Evolutionary conservation across 2,113 vertebrate species (phyloP), one percentile per base, ranked within the genome.

Genomic region (Pelmatolapia mariae): DNA sequence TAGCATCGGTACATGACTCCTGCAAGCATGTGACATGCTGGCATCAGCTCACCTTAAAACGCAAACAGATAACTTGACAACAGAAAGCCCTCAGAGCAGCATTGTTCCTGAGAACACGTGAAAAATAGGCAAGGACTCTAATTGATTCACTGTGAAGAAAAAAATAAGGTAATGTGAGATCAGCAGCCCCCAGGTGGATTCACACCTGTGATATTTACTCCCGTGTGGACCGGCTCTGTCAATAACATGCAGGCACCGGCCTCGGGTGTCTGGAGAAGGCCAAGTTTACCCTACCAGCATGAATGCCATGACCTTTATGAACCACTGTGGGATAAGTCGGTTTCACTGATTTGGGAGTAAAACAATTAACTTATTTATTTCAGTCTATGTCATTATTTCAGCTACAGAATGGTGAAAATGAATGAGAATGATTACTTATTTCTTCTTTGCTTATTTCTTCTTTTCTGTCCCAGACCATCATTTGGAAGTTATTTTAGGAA

Each of bases 121-220:
- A 4, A 50, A 78, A 78, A 78, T 12, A 85, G 83, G 61, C 43
- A 88, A 24, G 24, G 29, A 33, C 10, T 81, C 50, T 54, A 66
- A 66, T 68, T 31, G 53, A 88, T 45, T 78, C 53, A 43, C 33
- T 22, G 26, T 47, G 50, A 50, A 79, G 38, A 76, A 57, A 22
- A 11, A 52, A 36, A 86, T n/a, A 31, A 83, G 36, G 63, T 38
- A 87, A 84, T 78, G 86, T 86, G 83, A 88, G 82, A 68, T 83
- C 85, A 82, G 59, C 26, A 50, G 68, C 31, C 76, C 71, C 3
- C 33, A 43, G 90, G 79, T 94, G 88, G 79, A 93, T 93, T 94
- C 86, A 92, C 93, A 92, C 87, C 80, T 89, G 82, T 90, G 84
- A 93, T 94, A 91, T 92, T 89, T 89, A 80, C 87, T 90, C 86